Percentiles rank a stretch among this genome's conserved stretches.
These are phyloP conservation scores for Falco punctatus DNA, from an alignment of 2,113 vertebrate genomes.

Conservation along the genomic window DNA sequence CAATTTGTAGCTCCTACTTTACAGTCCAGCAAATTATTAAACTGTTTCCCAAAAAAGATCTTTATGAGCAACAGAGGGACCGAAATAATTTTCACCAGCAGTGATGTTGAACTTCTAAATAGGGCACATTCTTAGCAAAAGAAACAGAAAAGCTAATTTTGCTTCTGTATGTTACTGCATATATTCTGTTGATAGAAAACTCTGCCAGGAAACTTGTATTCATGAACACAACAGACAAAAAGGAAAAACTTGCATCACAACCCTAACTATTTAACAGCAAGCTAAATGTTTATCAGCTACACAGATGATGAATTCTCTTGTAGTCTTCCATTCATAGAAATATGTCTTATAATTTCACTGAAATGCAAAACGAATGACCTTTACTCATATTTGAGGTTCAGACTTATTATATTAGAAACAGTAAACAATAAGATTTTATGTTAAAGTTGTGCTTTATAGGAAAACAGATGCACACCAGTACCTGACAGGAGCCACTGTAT, in stretches of 20 bases:
- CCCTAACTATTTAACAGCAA: not conserved
- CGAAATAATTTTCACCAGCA: not conserved
- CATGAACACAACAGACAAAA: not conserved
- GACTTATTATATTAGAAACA: not conserved
- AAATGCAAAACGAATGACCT: not conserved
- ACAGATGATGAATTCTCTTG: not conserved
- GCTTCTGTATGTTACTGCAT: not conserved
- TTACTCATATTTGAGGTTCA: not conserved
- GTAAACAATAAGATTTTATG: not conserved
- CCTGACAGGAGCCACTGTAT: constrained; percentile 86
- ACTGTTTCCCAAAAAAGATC: not conserved
- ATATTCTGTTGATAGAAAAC: not conserved
- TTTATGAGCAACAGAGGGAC: not conserved
- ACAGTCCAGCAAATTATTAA: not conserved
- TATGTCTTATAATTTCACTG: not conserved
- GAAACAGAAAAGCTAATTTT: not conserved
- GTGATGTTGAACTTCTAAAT: not conserved
- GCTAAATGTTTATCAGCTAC: not conserved
- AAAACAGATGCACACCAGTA: not conserved
- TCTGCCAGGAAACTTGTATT: not conserved
- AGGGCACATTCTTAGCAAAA: not conserved
- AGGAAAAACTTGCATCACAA: not conserved
- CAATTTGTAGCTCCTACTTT: not conserved
- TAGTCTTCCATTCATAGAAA: not conserved
- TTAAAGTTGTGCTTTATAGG: not conserved